A percentile compares a stretch with the other conserved stretches of the same genome.
These are phyloP conservation scores for Eleginops maclovinus DNA, from an alignment of 2,113 vertebrate species.

Conservation along the genomic window DNA sequence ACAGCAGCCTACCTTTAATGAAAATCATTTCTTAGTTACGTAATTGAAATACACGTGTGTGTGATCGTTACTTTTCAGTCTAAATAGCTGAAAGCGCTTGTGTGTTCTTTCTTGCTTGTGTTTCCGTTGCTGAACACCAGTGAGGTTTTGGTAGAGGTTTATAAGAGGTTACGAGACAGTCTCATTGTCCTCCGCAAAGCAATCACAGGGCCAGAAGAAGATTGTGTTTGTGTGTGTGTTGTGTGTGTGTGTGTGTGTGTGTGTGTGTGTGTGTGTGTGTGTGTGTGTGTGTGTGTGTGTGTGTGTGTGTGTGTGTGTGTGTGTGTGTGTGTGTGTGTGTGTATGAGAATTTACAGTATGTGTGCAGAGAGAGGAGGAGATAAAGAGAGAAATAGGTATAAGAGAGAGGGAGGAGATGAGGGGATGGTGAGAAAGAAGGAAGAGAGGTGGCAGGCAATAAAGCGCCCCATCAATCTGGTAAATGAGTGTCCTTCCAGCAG, in stretches of 20 bases:
- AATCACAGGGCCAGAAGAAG: conserved; percentile 48
- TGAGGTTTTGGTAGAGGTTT: conserved; percentile 31
- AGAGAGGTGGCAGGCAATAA: conserved; percentile 76
- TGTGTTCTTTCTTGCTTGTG: conserved; percentile 4
- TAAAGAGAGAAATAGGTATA: conserved; percentile 63
- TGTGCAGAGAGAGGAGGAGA: conserved; percentile 44
- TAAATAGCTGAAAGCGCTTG: background rate
- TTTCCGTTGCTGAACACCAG: conserved; percentile 6
- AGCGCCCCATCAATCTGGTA: conserved; percentile 78
- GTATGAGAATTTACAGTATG: conserved; percentile 44
- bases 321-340: conserved; percentile 16
- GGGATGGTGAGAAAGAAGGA: conserved; percentile 53
- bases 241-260: conserved; percentile 14
- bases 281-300: conserved; percentile 7
- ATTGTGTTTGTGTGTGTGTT: conserved; percentile 14
- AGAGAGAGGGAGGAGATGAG: conserved; percentile 61
- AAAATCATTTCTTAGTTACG: background rate
- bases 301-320: conserved; percentile 31
- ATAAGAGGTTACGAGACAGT: conserved; percentile 45
- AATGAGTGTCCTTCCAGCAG: conserved; percentile 78
- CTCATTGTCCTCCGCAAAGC: conserved; percentile 53
- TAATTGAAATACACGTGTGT: background rate
- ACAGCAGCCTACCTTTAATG: background rate
- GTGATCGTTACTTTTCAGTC: conserved; percentile 10
- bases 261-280: background rate